phyloP scores from a whole-genome alignment of 2,113 vertebrate species.

The Anas platyrhynchos region DNA sequence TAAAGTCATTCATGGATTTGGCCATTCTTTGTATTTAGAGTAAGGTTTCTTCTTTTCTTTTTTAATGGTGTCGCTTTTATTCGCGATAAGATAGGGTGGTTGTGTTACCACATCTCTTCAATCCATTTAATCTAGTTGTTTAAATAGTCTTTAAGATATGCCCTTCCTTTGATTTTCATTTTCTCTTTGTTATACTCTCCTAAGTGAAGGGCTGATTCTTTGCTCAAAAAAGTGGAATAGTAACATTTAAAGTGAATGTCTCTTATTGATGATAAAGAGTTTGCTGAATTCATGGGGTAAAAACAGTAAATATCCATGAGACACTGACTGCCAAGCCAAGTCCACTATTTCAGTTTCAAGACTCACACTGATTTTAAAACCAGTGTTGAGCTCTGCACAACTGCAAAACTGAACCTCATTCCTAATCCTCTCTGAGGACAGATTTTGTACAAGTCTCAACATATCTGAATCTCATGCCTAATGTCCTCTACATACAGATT shows the following conservation, averaged over 20 bases:
- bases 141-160: neutral
- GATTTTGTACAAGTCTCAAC: neutral
- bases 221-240: neutral
- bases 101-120: neutral
- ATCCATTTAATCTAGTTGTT: neutral
- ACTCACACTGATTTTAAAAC: neutral
- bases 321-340: neutral
- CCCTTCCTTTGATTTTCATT: neutral
- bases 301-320: neutral
- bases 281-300: neutral
- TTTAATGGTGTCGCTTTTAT: neutral
- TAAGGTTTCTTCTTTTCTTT: neutral
- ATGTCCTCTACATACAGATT: neutral
- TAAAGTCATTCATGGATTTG: neutral
- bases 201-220: neutral
- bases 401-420: neutral
- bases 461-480: neutral
- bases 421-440: neutral
- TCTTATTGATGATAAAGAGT: neutral
- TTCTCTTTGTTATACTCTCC: neutral
- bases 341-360: neutral
- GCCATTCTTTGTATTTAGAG: neutral
- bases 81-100: neutral
- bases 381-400: neutral
- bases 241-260: neutral